phyloP scores from a whole-genome alignment of 1,140 invertebrate genomes.

The Pogonomyrmex californicus region DNA sequence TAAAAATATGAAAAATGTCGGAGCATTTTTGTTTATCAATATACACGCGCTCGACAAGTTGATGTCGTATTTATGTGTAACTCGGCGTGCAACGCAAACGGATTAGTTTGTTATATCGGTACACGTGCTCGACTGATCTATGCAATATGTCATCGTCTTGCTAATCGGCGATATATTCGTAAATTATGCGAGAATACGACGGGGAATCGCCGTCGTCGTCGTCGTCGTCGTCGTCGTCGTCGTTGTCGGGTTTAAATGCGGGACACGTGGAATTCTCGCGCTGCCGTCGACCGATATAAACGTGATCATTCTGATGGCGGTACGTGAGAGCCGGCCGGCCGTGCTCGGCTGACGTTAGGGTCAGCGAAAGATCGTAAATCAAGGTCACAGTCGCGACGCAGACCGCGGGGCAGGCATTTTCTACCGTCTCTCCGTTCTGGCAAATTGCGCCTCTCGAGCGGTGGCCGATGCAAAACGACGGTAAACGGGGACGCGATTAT shows the following conservation, averaged over 20 bases:
- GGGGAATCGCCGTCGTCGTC: conserved; percentile 24
- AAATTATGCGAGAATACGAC: conserved; percentile 10
- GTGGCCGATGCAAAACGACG: background rate
- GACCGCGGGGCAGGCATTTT: conserved; percentile 53
- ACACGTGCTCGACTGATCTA: background rate
- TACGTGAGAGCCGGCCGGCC: conserved; percentile 24
- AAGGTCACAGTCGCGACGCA: conserved; percentile 59
- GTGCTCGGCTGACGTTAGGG: conserved; percentile 57
- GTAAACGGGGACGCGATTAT: conserved; percentile 27
- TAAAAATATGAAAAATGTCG: background rate
- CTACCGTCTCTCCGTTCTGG: conserved; percentile 23
- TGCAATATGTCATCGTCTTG: background rate
- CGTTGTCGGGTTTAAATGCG: conserved; percentile 37
- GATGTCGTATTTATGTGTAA: conserved; percentile 2
- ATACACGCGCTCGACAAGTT: background rate
- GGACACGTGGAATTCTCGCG: conserved; percentile 49
- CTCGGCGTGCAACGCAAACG: background rate
- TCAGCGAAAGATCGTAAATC: conserved; percentile 71
- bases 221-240: conserved; percentile 9
- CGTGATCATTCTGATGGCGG: conserved; percentile 39
- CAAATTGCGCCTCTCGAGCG: conserved; percentile 24
- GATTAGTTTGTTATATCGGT: conserved; percentile 44
- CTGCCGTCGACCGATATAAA: conserved; percentile 33
- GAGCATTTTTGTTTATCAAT: background rate
- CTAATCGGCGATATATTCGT: conserved; percentile 15